Percentiles rank a stretch among this genome's conserved stretches.
phyloP scores from a whole-genome alignment of 2,888 invertebrate species.

The Dermolepida albohirtum region DNA sequence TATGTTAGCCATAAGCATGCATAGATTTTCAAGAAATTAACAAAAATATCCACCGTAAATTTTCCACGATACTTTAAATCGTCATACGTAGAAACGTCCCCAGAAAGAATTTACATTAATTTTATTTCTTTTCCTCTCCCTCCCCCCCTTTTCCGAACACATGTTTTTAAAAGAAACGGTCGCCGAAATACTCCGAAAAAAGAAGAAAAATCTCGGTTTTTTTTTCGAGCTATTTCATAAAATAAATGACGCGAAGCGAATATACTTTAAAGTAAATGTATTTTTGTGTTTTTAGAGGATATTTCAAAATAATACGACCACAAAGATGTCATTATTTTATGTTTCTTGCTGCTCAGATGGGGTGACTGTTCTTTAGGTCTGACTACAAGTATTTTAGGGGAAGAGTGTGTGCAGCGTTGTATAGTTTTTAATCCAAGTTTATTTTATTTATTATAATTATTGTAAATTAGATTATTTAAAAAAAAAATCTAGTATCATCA shows the following conservation, averaged over 20 bases:
- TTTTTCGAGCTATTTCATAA: slow-evolving; percentile 58
- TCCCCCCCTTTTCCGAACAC: slow-evolving; percentile 29
- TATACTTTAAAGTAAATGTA: slow-evolving; percentile 64
- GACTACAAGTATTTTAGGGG: neutral
- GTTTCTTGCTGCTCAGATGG: slow-evolving; percentile 51
- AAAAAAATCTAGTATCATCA: too few species aligned
- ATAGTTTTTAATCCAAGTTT: too few species aligned
- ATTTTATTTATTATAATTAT: too few species aligned
- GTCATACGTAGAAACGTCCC: neutral
- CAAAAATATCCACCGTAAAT: too few species aligned
- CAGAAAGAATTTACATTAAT: slow-evolving; percentile 17
- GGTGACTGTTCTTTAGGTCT: slow-evolving; percentile 9
- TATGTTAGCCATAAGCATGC: too few species aligned
- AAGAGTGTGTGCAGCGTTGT: too few species aligned
- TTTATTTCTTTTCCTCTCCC: slow-evolving; percentile 7
- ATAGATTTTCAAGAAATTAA: too few species aligned
- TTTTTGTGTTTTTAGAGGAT: slow-evolving; percentile 63
- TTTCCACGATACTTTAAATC: too few species aligned
- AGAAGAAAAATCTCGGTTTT: slow-evolving; percentile 38
- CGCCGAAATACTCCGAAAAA: slow-evolving; percentile 33
- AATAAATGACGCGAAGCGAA: slow-evolving; percentile 65
- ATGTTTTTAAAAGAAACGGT: slow-evolving; percentile 42
- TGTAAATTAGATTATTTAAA: too few species aligned
- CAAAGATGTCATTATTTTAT: slow-evolving; percentile 62
- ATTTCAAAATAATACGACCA: slow-evolving; percentile 55